Percentiles rank a stretch among this genome's conserved stretches.
Conservation (phyloP, 1,140 invertebrate genomes). For the Leptoteleia sp. region DNA sequence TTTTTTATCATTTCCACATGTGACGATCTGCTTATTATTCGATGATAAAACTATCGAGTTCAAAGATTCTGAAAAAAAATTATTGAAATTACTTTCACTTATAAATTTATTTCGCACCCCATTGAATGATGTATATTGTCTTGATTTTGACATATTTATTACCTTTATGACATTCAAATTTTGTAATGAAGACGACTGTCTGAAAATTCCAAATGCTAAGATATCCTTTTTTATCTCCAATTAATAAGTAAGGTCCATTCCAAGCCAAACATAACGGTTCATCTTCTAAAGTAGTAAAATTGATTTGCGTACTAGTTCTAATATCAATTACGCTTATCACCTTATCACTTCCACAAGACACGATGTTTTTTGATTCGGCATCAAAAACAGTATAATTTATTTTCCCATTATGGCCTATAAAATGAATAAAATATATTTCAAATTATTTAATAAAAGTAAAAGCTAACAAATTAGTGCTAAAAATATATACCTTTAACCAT, state of each 20-base stretch:
- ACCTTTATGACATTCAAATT: conserved; percentile 77
- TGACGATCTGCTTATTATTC: too few species aligned
- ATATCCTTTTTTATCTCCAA: conserved; percentile 75
- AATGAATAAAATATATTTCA: too few species aligned
- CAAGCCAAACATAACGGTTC: conserved; percentile 73
- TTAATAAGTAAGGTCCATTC: conserved; percentile 71
- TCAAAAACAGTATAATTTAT: conserved; percentile 76
- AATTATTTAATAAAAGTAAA: too few species aligned
- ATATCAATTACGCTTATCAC: conserved; percentile 77
- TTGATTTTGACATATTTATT: too few species aligned
- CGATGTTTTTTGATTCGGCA: conserved; percentile 75
- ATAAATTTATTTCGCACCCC: too few species aligned
- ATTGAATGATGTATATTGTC: too few species aligned
- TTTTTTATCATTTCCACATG: too few species aligned
- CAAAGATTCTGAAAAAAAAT: too few species aligned
- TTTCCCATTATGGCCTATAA: conserved; percentile 71
- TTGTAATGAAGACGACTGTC: conserved; percentile 69
- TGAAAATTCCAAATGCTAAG: conserved; percentile 76
- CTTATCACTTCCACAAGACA: conserved; percentile 77
- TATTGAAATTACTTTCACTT: too few species aligned
- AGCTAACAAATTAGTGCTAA: too few species aligned
- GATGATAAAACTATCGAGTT: too few species aligned
- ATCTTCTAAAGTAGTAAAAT: conserved; percentile 70
- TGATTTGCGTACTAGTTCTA: conserved; percentile 75
- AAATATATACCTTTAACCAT: conserved; percentile 76